A percentile compares a stretch with the other conserved stretches of the same genome.
These are phyloP conservation scores for Cydia amplana DNA, from an alignment of 1,140 invertebrate species.

Conservation along the genomic window DNA sequence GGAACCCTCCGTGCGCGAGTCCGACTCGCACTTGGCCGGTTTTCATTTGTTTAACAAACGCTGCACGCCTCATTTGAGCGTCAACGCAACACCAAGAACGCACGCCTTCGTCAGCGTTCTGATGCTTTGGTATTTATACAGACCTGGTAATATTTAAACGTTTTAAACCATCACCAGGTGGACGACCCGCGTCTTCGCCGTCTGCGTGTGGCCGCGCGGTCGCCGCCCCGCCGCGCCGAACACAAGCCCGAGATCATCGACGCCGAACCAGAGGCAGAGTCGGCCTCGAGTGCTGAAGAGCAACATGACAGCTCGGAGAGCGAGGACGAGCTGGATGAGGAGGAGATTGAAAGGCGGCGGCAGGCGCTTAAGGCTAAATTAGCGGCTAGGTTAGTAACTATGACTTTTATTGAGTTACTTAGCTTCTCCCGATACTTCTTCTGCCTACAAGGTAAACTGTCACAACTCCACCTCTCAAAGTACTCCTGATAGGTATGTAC, in stretches of 20 bases:
- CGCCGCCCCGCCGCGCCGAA: slow-evolving; percentile 68
- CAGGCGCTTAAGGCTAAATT: slow-evolving; percentile 81
- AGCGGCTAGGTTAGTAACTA: slow-evolving; percentile 56
- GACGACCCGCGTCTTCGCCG: slow-evolving; percentile 89
- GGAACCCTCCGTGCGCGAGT: too few species aligned
- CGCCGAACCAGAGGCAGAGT: slow-evolving; percentile 80
- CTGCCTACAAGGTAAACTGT: too few species aligned
- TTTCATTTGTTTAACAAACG: too few species aligned
- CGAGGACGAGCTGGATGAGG: slow-evolving; percentile 83
- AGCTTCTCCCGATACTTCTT: too few species aligned
- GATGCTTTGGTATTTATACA: background rate
- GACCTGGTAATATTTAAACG: background rate
- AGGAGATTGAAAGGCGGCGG: slow-evolving; percentile 91
- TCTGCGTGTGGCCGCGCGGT: slow-evolving; percentile 75
- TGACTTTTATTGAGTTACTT: too few species aligned
- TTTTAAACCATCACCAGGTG: slow-evolving; percentile 57
- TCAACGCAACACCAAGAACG: too few species aligned
- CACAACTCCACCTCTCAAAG: too few species aligned
- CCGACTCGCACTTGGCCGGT: too few species aligned
- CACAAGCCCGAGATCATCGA: slow-evolving; percentile 81
- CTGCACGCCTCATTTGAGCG: too few species aligned
- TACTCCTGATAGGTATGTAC: too few species aligned
- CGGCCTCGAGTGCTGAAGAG: slow-evolving; percentile 59
- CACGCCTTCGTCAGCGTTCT: too few species aligned
- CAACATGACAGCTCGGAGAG: slow-evolving; percentile 82